A percentile compares a stretch with the other conserved stretches of the same genome.
Conservation (phyloP, 2,113 vertebrate species). For the Pholis gunnellus region DNA sequence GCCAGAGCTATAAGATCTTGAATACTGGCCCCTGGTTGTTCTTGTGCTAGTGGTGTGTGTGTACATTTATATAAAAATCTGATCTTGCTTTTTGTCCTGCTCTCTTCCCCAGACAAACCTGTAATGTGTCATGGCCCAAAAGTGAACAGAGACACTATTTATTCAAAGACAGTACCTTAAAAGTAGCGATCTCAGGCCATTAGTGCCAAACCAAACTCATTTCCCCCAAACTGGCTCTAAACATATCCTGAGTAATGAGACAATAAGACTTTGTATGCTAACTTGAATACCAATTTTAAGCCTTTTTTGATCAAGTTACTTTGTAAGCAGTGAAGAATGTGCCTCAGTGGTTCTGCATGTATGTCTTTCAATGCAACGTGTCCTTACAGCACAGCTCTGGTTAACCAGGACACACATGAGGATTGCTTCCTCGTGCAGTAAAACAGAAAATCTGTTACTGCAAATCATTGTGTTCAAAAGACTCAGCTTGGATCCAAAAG, state of each 20-base stretch:
- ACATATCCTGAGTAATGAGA: slow-evolving; percentile 29
- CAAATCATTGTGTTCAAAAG: slow-evolving; percentile 49
- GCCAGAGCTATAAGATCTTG: slow-evolving; percentile 14
- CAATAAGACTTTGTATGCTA: slow-evolving; percentile 23
- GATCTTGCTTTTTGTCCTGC: slow-evolving; percentile 39
- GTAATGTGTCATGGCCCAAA: slow-evolving; percentile 53
- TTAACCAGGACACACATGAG: slow-evolving; percentile 62
- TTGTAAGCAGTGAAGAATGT: slow-evolving; percentile 31
- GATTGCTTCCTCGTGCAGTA: slow-evolving; percentile 39
- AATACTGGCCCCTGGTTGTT: slow-evolving; percentile 35
- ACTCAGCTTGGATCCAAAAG: slow-evolving; percentile 21
- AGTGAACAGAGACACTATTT: slow-evolving; percentile 49
- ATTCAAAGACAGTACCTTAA: slow-evolving; percentile 42
- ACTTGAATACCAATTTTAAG: slow-evolving; percentile 8
- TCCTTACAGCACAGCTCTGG: slow-evolving; percentile 39
- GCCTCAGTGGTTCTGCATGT: slow-evolving; percentile 21
- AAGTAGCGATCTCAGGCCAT: slow-evolving; percentile 31
- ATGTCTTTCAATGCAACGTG: slow-evolving; percentile 23
- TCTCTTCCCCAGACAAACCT: slow-evolving; percentile 48
- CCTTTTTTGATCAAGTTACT: slow-evolving; percentile 14
- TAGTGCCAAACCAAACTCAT: slow-evolving; percentile 43
- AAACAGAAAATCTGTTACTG: slow-evolving; percentile 42
- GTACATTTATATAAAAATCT: slow-evolving; percentile 23
- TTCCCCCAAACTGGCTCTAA: slow-evolving; percentile 27
- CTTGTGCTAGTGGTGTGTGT: slow-evolving; percentile 16